Percentiles rank a stretch among this genome's conserved stretches.
Conservation (phyloP, 2,888 invertebrate genomes). For the Acholoe squamosa region DNA sequence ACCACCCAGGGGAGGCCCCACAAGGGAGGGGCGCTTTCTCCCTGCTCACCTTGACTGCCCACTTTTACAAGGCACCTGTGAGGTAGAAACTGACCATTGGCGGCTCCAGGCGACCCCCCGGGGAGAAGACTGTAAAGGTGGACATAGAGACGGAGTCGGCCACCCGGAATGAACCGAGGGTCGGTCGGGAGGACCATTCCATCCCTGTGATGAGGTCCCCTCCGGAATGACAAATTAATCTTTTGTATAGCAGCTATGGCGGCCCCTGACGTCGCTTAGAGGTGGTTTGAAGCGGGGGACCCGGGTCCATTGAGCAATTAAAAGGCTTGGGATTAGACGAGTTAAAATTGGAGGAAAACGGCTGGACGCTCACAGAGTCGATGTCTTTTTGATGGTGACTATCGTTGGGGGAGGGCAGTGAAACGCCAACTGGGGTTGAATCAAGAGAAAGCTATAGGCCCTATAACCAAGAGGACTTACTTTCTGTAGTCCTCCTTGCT, state of each 20-base stretch:
- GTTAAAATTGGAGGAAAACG: background rate
- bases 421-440: too few species aligned
- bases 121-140: background rate
- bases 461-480: too few species aligned
- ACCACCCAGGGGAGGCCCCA: too few species aligned
- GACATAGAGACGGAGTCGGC: background rate
- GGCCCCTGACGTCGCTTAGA: background rate
- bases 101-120: constrained; percentile 20
- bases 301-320: background rate
- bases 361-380: background rate
- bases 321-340: background rate
- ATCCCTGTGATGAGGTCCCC: background rate
- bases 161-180: constrained; percentile 38
- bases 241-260: background rate
- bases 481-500: too few species aligned
- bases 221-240: constrained; percentile 19
- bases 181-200: background rate
- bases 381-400: constrained; percentile 25
- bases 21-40: background rate
- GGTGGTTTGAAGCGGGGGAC: background rate
- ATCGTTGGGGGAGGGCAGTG: background rate
- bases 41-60: background rate
- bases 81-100: background rate
- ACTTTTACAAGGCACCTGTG: background rate
- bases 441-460: too few species aligned